Percentiles rank a stretch among this genome's conserved stretches.
phyloP scores from a whole-genome alignment of 1,140 invertebrate genomes.

The Pogonomyrmex californicus region DNA sequence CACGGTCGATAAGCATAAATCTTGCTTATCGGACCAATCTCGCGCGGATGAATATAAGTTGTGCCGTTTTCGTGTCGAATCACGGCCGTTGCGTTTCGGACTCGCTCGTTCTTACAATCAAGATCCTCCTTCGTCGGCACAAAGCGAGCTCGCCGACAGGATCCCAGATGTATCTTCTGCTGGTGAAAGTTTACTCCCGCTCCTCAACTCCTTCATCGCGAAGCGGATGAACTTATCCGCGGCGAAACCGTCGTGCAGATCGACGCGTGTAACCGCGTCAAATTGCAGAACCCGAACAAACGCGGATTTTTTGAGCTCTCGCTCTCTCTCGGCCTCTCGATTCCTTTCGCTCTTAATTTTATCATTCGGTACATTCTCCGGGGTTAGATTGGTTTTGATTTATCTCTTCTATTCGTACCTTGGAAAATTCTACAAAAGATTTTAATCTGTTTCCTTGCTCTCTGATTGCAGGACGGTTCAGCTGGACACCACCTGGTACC shows the following conservation, averaged over 20 bases:
- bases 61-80: constrained; percentile 4
- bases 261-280: constrained; percentile 28
- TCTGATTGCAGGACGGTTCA: constrained; percentile 67
- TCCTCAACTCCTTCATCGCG: constrained; percentile 6
- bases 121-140: background rate
- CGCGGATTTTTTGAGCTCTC: background rate
- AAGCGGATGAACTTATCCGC: constrained; percentile 45
- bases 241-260: constrained; percentile 34
- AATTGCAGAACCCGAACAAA: background rate
- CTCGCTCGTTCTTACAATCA: background rate
- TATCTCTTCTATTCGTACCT: background rate
- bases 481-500: constrained; percentile 62
- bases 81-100: background rate
- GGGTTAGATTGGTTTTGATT: background rate
- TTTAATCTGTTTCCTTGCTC: constrained; percentile 11
- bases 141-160: background rate
- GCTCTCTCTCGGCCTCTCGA: background rate
- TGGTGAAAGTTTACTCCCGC: constrained; percentile 57
- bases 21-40: constrained; percentile 43
- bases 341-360: constrained; percentile 16
- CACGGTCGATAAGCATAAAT: constrained; percentile 37
- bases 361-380: background rate
- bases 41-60: constrained; percentile 38
- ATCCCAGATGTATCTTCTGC: constrained; percentile 29
- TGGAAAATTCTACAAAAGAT: background rate